phyloP scores from a whole-genome alignment of 2,797 vertebrate genomes.

The Phataginus tetradactyla region DNA sequence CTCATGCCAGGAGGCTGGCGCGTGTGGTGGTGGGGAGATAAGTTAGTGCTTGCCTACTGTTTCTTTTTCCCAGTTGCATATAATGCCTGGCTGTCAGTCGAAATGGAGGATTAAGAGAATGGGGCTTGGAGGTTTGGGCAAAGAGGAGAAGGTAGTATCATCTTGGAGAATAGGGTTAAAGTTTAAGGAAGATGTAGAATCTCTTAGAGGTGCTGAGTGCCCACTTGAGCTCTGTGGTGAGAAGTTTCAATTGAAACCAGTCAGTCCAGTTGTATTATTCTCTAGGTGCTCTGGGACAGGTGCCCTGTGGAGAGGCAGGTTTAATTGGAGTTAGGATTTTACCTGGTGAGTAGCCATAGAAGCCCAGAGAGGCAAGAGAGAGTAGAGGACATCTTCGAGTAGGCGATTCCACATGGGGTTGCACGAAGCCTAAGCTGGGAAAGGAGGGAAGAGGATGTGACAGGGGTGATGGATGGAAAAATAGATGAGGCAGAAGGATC shows the following conservation, averaged over 20 bases:
- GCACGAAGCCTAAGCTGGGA: not conserved
- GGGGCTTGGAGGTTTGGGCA: not conserved
- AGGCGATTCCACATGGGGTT: not conserved
- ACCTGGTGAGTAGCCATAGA: not conserved
- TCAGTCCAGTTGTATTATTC: not conserved
- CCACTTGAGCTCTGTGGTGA: not conserved
- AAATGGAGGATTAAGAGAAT: not conserved
- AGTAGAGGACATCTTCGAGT: too few relatives aligned
- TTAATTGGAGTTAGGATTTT: not conserved
- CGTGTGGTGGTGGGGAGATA: not conserved
- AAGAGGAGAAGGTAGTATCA: not conserved
- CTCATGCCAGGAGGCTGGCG: not conserved
- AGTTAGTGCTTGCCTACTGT: not conserved
- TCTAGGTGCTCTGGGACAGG: not conserved
- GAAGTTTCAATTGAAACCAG: not conserved
- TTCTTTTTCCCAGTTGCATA: not conserved
- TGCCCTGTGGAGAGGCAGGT: not conserved
- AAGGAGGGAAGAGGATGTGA: not conserved
- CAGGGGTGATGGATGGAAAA: not conserved
- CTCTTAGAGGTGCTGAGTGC: not conserved
- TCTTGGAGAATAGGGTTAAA: not conserved
- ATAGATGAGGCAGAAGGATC: not conserved
- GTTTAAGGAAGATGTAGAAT: constrained; percentile 11
- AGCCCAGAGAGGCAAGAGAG: not conserved
- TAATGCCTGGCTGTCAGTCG: not conserved